phyloP scores from a whole-genome alignment of 2,888 invertebrate species.

The Bedellia somnulentella region DNA sequence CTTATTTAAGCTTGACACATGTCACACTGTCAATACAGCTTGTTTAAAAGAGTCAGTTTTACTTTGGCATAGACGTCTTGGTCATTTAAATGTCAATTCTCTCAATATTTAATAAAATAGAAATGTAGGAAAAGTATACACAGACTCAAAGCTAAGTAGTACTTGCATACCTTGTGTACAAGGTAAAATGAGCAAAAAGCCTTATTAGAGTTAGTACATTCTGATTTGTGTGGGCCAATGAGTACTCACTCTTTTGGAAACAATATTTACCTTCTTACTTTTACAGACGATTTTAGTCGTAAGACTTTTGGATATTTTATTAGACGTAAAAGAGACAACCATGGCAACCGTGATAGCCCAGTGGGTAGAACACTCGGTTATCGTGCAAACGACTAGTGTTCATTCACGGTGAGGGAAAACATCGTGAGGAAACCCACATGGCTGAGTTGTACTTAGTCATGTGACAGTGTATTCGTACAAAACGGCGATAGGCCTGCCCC shows the following conservation, averaged over 20 bases:
- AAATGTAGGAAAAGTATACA: not conserved
- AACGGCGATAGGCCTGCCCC: too few relatives aligned
- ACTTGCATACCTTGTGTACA: not conserved
- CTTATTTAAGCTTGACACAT: not conserved
- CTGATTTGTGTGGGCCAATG: conserved; percentile 8
- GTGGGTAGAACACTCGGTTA: too few relatives aligned
- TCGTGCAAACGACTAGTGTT: too few relatives aligned
- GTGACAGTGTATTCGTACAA: too few relatives aligned
- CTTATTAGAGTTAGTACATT: conserved; percentile 3
- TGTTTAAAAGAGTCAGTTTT: not conserved
- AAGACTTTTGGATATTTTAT: conserved; percentile 6
- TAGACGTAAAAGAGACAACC: conserved; percentile 1
- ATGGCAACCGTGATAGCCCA: too few relatives aligned
- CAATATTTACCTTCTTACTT: conserved; percentile 5
- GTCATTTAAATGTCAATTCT: not conserved
- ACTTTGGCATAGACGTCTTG: not conserved
- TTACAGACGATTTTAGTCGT: conserved; percentile 7
- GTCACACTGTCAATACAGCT: not conserved
- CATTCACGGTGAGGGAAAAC: too few relatives aligned
- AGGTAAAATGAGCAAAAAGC: not conserved
- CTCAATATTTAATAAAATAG: not conserved
- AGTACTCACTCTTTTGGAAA: conserved; percentile 3
- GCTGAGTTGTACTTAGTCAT: too few relatives aligned
- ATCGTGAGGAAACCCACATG: too few relatives aligned
- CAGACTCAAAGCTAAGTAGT: not conserved